Evolutionary conservation across 2,113 vertebrate genomes (phyloP), one percentile per base, ranked within the genome.

Genomic region (Thamnaconus septentrionalis): DNA sequence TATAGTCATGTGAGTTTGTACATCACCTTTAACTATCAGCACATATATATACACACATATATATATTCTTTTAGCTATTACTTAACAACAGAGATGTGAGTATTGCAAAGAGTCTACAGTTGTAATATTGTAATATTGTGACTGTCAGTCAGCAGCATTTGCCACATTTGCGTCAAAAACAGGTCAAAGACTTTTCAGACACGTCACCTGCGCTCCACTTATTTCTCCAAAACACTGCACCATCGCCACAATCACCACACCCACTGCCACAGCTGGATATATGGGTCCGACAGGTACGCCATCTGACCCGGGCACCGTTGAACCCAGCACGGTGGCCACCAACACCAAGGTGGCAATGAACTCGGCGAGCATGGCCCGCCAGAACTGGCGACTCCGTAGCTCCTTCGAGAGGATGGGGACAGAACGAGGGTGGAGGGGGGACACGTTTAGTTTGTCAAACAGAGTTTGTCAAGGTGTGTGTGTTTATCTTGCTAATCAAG

Each of bases 151-250:
- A 31, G 18, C 18, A 31, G 18, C 18, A 31, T 31, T 31, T 31
- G 18, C 18, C 1, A 31, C 18, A 31, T 31, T 31, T 31, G 18
- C 18, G 18, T 31, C 18, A 31, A 31, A 31, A 31, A 31, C 2
- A 6, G 3, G 47, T 3, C 6, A 5, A 1, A 4, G 9, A 7
- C 48, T 10, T n/a, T 4, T 50, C 48, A 31, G 18, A 31, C 18
- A 31, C 4, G 84, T 94, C 76, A 93, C 90, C 86, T 95, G 93
- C 4, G 92, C 88, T 0, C 90, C 90, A 4, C 90, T 92, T 73
- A 93, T 90, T 61, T 94, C 92, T 76, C 92, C 88, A 56, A 94
- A 94, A 84, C 88, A 88, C 64, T 90, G 85, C 43, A 75, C 75
- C 64, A 95, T 75, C 2, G 66, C 82, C 7, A 91, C 82, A 4